These are phyloP conservation scores for Carassius gibelio DNA, from an alignment of 2,113 vertebrate genomes.

Conservation along the genomic window DNA sequence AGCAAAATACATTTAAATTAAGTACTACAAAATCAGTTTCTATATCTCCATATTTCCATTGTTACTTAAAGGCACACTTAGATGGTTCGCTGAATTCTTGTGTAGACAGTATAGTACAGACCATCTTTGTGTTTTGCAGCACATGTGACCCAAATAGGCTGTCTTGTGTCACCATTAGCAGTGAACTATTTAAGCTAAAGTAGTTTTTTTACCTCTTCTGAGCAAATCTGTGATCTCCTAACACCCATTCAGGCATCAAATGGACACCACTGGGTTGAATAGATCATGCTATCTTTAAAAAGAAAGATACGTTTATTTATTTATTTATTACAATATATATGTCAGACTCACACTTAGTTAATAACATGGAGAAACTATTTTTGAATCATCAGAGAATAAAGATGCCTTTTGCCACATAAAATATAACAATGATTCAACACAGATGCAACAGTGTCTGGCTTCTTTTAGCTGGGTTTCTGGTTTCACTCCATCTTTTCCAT, in stretches of 20 bases:
- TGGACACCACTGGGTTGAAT: background rate
- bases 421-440: background rate
- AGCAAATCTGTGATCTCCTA: constrained; percentile 30
- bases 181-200: constrained; percentile 20
- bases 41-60: background rate
- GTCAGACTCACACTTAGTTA: background rate
- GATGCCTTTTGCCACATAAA: background rate
- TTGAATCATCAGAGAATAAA: background rate
- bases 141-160: constrained; percentile 28
- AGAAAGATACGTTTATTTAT: background rate
- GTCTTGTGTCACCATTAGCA: background rate
- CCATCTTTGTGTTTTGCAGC: background rate
- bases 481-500: background rate
- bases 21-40: background rate
- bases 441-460: background rate
- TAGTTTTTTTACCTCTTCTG: constrained; percentile 27
- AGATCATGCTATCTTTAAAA: background rate
- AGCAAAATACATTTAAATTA: background rate
- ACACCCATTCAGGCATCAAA: constrained; percentile 24
- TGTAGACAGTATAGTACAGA: background rate
- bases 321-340: background rate
- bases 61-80: background rate
- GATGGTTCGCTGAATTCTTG: background rate
- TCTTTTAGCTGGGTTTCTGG: background rate
- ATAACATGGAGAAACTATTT: background rate